Conservation (phyloP, 2,797 vertebrate genomes). For the Myioborus miniatus region DNA sequence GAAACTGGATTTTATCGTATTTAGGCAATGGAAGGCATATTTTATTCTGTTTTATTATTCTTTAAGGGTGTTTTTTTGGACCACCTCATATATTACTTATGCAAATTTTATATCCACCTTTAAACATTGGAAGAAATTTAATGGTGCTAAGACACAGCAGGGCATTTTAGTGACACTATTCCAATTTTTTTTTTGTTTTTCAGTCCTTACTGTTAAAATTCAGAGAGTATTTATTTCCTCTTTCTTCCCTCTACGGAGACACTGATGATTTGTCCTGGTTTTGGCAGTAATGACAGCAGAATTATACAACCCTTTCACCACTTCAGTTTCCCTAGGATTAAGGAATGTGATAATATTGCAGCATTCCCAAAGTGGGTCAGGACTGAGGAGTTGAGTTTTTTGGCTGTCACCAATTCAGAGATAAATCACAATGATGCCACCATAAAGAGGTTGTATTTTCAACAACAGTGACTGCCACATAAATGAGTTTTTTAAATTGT, state of each 20-base stretch:
- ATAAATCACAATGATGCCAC: background rate
- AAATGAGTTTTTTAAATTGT: background rate
- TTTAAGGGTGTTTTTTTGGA: background rate
- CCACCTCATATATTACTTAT: background rate
- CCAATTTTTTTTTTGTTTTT: background rate
- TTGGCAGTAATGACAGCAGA: constrained; percentile 12
- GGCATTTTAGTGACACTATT: background rate
- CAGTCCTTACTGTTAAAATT: background rate
- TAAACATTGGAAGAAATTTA: background rate
- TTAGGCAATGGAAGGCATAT: background rate
- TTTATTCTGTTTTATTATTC: constrained; percentile 1
- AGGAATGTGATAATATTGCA: background rate
- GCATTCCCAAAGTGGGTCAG: background rate
- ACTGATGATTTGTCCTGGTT: background rate
- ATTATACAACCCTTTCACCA: background rate
- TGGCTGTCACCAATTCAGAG: background rate
- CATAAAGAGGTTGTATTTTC: background rate
- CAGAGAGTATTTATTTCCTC: background rate
- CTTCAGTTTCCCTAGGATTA: background rate
- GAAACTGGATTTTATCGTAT: background rate
- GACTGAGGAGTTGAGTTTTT: background rate
- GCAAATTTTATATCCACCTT: background rate
- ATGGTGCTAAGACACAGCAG: background rate
- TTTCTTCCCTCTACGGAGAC: background rate
- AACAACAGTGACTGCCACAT: background rate